Conservation (phyloP, 2,797 vertebrate genomes). For the Pampus argenteus region DNA sequence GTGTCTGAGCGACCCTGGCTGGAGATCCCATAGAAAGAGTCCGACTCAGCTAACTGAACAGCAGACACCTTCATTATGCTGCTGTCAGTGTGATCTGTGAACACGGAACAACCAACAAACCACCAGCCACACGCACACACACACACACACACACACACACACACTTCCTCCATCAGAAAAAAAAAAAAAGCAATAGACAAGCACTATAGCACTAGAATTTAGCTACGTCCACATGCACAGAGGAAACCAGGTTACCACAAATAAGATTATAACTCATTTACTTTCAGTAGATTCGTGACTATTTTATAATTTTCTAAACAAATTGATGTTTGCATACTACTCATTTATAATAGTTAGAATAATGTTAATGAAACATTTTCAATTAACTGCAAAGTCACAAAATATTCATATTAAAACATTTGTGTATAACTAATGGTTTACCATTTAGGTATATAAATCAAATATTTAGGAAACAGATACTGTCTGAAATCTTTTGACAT, state of each 20-base stretch:
- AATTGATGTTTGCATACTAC: too few relatives aligned
- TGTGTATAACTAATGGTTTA: neutral
- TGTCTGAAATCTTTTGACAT: constrained; percentile 13
- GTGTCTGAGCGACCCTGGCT: constrained; percentile 32
- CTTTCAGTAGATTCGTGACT: too few relatives aligned
- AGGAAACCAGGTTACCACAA: neutral
- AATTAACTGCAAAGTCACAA: too few relatives aligned
- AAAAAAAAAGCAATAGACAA: too few relatives aligned
- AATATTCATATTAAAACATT: too few relatives aligned
- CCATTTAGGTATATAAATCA: too few relatives aligned
- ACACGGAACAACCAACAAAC: too few relatives aligned
- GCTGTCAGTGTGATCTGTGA: constrained; percentile 54
- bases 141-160: neutral
- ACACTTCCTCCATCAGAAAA: too few relatives aligned
- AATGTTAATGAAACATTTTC: too few relatives aligned
- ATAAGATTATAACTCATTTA: neutral
- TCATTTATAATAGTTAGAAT: too few relatives aligned
- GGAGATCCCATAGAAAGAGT: constrained; percentile 61
- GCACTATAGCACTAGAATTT: neutral
- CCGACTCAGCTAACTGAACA: constrained; percentile 69
- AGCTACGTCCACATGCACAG: neutral
- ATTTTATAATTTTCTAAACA: too few relatives aligned
- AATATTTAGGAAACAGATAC: neutral
- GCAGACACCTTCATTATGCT: constrained; percentile 72
- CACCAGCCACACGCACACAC: neutral